Conservation (phyloP, 1,140 invertebrate genomes). For the Hyphantria cunea region DNA sequence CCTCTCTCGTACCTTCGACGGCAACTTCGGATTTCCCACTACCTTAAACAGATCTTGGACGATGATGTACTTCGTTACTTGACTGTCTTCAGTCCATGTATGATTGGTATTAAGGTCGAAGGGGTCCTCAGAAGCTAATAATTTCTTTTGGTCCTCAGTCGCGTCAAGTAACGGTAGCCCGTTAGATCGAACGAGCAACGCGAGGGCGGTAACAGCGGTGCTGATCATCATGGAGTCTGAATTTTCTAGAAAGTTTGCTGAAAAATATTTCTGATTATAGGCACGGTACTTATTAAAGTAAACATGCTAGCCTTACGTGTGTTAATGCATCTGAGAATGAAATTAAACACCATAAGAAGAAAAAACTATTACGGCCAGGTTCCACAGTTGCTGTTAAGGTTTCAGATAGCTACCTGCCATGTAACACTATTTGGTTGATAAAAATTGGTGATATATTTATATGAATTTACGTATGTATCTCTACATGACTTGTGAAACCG, state of each 20-base stretch:
- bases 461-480: no score
- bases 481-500: no score
- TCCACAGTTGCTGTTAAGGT: no score
- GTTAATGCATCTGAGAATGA: no score
- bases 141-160: slow-evolving; percentile 68
- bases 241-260: slow-evolving; percentile 84
- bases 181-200: slow-evolving; percentile 86
- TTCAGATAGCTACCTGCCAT: no score
- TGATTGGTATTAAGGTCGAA: slow-evolving; percentile 53
- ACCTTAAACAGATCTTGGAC: slow-evolving; percentile 83
- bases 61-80: slow-evolving; percentile 83
- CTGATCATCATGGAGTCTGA: slow-evolving; percentile 83
- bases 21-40: slow-evolving; percentile 84
- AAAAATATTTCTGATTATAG: slow-evolving; percentile 44
- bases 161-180: slow-evolving; percentile 83
- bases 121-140: slow-evolving; percentile 55
- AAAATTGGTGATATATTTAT: no score
- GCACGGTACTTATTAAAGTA: background rate
- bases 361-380: no score
- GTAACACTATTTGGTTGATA: no score
- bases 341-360: no score
- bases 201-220: slow-evolving; percentile 86
- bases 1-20: slow-evolving; percentile 87
- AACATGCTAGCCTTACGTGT: no score
- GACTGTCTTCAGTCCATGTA: slow-evolving; percentile 39